phyloP scores from a whole-genome alignment of 1,140 invertebrate species.

The Triops cancriformis region DNA sequence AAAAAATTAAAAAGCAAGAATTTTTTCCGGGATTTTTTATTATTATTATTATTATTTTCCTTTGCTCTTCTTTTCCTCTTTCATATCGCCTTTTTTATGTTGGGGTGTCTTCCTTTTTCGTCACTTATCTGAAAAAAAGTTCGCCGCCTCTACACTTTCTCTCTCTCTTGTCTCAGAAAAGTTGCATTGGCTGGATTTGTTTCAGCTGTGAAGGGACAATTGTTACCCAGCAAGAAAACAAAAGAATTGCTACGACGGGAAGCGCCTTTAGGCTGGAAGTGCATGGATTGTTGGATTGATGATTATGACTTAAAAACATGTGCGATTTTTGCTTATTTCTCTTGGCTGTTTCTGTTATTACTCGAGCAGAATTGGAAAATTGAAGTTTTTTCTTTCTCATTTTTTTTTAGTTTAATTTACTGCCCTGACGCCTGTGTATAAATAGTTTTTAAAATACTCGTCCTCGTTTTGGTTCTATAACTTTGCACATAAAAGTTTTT shows the following conservation, averaged over 20 bases:
- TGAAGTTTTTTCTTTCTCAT: neutral
- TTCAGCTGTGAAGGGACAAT: neutral
- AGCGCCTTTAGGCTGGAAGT: neutral
- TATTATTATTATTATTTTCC: neutral
- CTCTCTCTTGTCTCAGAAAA: neutral
- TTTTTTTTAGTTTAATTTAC: constrained; percentile 12
- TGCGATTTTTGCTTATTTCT: neutral
- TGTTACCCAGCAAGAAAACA: neutral
- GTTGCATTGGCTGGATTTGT: constrained; percentile 2
- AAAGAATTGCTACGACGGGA: neutral
- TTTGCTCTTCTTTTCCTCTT: neutral
- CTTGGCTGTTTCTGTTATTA: neutral
- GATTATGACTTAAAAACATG: neutral
- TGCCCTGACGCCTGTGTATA: constrained; percentile 12
- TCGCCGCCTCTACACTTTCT: neutral
- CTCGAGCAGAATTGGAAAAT: neutral
- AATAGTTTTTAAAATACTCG: constrained; percentile 14
- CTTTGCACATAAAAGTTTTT: constrained; percentile 2
- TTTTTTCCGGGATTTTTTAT: neutral
- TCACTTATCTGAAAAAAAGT: neutral
- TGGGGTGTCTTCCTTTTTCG: neutral
- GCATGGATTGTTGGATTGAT: neutral
- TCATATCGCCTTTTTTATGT: neutral
- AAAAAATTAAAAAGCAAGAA: neutral
- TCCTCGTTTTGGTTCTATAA: neutral